These are phyloP conservation scores for Drosophila histrio DNA, from an alignment of 2,888 invertebrate genomes.

Conservation along the genomic window DNA sequence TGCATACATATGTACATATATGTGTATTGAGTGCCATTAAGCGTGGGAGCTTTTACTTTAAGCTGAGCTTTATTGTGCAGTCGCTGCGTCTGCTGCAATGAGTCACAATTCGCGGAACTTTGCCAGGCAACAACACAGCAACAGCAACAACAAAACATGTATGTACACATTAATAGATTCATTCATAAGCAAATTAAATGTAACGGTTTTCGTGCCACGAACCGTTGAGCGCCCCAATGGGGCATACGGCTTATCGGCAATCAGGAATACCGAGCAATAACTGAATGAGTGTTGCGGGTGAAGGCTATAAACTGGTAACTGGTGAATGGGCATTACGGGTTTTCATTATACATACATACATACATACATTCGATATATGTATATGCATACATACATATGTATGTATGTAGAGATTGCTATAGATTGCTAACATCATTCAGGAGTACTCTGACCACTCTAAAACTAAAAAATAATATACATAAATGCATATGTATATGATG, in stretches of 20 bases:
- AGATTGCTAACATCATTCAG: too few species aligned
- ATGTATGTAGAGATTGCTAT: background rate
- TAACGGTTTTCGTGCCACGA: conserved; percentile 45
- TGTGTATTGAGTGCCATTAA: conserved; percentile 17
- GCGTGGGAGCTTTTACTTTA: conserved; percentile 39
- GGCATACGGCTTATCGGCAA: conserved; percentile 14
- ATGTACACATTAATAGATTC: conserved; percentile 27
- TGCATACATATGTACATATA: background rate
- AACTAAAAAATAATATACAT: too few species aligned
- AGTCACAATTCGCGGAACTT: conserved; percentile 38
- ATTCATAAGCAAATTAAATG: conserved; percentile 44
- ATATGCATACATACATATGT: background rate
- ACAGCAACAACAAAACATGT: background rate
- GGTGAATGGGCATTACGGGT: conserved; percentile 1
- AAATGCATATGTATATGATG: background rate
- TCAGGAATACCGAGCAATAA: conserved; percentile 7
- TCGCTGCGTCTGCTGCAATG: conserved; percentile 15
- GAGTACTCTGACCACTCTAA: too few species aligned
- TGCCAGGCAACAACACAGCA: conserved; percentile 3
- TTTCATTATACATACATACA: background rate
- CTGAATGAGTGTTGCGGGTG: conserved; percentile 8
- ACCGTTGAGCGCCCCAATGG: conserved; percentile 21
- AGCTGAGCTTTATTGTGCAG: conserved; percentile 29
- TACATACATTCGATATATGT: background rate
- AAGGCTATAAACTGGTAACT: conserved; percentile 8